phyloP scores from a whole-genome alignment of 2,888 invertebrate species.

The Athetis lepigone region DNA sequence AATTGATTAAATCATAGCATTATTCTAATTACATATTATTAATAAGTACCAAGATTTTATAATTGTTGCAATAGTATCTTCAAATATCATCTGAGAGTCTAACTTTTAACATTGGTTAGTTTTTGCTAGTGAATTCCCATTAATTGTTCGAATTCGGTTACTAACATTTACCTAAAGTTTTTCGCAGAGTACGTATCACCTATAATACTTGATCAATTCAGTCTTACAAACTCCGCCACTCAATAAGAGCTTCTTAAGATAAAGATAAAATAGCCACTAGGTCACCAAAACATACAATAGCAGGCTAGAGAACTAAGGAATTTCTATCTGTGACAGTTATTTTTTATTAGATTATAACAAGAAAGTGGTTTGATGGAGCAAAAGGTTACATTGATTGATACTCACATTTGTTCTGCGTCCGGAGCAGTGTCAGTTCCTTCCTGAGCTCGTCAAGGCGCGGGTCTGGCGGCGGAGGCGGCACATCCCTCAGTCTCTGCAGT shows the following conservation, averaged over 20 bases:
- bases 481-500: slow-evolving; percentile 92
- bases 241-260: neutral
- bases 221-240: neutral
- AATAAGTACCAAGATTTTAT: slow-evolving; percentile 4
- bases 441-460: slow-evolving; percentile 94
- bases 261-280: neutral
- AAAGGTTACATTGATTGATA: slow-evolving; percentile 9
- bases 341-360: neutral
- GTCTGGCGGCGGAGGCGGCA: slow-evolving; percentile 92
- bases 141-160: slow-evolving; percentile 14
- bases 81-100: slow-evolving; percentile 4
- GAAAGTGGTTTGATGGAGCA: neutral
- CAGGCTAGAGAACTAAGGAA: neutral
- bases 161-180: slow-evolving; percentile 5
- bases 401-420: slow-evolving; percentile 94
- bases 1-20: slow-evolving; percentile 30
- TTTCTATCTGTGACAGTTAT: neutral
- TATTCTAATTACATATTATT: slow-evolving; percentile 19
- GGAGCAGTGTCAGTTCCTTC: slow-evolving; percentile 93
- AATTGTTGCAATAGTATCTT: slow-evolving; percentile 3
- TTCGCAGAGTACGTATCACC: slow-evolving; percentile 23
- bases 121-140: neutral
- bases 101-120: slow-evolving; percentile 3
- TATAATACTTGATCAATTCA: neutral
- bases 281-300: neutral